Evolutionary conservation across 2,113 vertebrate species (phyloP).

Genomic region (Daubentonia madagascariensis): DNA sequence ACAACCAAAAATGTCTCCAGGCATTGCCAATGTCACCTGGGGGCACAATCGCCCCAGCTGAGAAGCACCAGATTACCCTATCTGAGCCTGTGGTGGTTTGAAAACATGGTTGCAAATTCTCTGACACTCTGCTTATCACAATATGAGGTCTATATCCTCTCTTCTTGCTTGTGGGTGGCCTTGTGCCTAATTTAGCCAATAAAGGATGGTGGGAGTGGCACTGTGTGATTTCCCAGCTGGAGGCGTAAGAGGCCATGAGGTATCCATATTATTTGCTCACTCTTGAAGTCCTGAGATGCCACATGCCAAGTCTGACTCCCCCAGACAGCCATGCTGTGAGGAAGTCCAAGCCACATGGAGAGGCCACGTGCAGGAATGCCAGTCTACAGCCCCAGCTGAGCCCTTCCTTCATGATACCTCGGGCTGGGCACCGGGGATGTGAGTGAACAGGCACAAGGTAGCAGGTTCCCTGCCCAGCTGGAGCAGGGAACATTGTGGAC

Average conservation of each 20-base stretch:
- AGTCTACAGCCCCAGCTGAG: rapidly evolving
- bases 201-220: rapidly evolving
- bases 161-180: rapidly evolving
- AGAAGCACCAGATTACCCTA: rapidly evolving
- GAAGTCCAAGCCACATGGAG: background rate
- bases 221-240: rapidly evolving
- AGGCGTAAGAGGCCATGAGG: rapidly evolving
- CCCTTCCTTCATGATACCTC: too few species aligned
- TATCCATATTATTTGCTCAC: too few species aligned
- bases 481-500: rapidly evolving
- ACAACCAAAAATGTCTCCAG: rapidly evolving
- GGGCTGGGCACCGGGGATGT: background rate
- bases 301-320: rapidly evolving
- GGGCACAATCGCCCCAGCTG: background rate
- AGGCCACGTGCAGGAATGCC: rapidly evolving
- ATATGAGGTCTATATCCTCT: too few species aligned
- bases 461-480: rapidly evolving
- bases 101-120: rapidly evolving
- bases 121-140: rapidly evolving
- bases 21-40: background rate
- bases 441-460: background rate
- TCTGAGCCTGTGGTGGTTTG: background rate
- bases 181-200: rapidly evolving
- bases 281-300: background rate
- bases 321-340: background rate